A percentile compares a stretch with the other conserved stretches of the same genome.
Evolutionary conservation across 1,140 invertebrate genomes (phyloP).

Genomic region (Cotesia vestalis): DNA sequence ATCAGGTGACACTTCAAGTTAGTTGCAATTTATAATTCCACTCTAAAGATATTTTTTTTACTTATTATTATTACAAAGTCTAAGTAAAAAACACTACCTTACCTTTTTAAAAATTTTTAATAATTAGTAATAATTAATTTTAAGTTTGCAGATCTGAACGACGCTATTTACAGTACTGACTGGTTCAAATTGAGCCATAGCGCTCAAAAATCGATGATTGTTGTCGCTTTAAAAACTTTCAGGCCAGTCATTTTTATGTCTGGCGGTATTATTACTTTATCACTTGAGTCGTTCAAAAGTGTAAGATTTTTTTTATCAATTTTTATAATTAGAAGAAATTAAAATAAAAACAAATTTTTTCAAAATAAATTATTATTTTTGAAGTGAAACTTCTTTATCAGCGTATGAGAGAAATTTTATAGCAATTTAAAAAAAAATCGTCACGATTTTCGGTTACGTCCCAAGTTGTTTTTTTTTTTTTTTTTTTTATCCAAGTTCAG

Average conservation of each 20-base stretch:
- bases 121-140: not conserved
- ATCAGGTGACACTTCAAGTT: not conserved
- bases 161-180: constrained; percentile 1
- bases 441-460: no score
- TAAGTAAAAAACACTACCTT: not conserved
- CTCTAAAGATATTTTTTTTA: not conserved
- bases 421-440: no score
- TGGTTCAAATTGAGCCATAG: not conserved
- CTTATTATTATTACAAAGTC: not conserved
- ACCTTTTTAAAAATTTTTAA: not conserved
- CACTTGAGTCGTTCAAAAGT: not conserved
- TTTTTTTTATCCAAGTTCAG: no score
- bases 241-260: not conserved
- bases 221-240: not conserved
- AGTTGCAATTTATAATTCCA: not conserved
- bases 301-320: not conserved
- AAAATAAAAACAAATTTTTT: no score
- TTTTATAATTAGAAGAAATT: no score
- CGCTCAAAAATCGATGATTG: not conserved
- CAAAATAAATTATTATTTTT: no score
- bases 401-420: no score
- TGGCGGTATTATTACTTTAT: not conserved
- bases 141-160: constrained; percentile 13
- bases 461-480: no score
- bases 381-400: no score